Base-by-base conservation (phyloP, 2,113 vertebrate species). In the Fregata magnificens region DNA sequence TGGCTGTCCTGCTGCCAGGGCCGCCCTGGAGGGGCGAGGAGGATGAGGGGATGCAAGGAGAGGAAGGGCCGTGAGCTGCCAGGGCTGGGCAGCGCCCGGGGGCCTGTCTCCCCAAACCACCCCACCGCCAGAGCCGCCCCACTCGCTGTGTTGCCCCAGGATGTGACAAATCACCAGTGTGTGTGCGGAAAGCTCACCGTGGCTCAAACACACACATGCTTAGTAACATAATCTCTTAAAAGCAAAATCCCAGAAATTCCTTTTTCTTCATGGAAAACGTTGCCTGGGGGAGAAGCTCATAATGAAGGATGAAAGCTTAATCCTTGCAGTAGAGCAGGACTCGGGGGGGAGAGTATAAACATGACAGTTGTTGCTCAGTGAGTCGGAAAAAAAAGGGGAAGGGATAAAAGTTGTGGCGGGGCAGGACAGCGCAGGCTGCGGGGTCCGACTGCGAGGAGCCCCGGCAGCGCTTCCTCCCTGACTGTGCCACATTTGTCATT, bases 221-320 rank as follows among this genome's bases (percentile, higher is more conserved):
- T 42, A 50, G 96, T 88, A 97, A 97, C 95, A 88, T 94, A 96
- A 96, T 93, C 95, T 92, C 95, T 97, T 97, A 95, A 95, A 97
- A 97, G 92, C 97, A 92, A 93, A 93, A 96, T 67, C 97, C 92
- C 90, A 93, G 82, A 96, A 95, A 97, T 95, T 94, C 96, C 96
- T 97, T 89, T 90, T 97, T 88, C 92, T 95, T 71, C 90, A 0
- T 96, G 95, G 96, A 95, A 97, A 96, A 90, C 44, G 50, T 96
- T 96, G 96, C 96, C 97, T 78, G 59, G 92, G 94, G 97, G 94
- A 88, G 95, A 94, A 95, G 81, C 90, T 97, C 59, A 55, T 93
- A 79, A 63, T 93, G 94, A 95, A 95, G 94, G 88, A 95, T 96
- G 97, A 96, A 92, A 96, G 88, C 97, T 97, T 97, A 97, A 97